These are phyloP conservation scores for Spialia ferax DNA, from an alignment of 2,888 invertebrate species.

Conservation along the genomic window DNA sequence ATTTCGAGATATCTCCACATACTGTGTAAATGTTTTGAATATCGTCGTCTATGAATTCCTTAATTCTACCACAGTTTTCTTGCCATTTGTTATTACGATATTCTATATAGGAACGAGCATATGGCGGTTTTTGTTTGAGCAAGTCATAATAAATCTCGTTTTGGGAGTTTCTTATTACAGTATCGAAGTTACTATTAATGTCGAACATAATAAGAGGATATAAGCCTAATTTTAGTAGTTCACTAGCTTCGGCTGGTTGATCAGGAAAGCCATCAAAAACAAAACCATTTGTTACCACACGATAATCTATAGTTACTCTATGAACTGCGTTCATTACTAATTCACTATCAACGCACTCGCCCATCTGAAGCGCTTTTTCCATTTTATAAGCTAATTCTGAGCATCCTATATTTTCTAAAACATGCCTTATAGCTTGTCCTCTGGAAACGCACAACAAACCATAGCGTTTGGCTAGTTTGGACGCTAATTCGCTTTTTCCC, in stretches of 20 bases:
- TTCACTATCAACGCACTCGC: slow-evolving; percentile 73
- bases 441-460: slow-evolving; percentile 84
- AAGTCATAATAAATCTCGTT: slow-evolving; percentile 66
- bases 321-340: slow-evolving; percentile 83
- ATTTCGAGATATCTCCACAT: slow-evolving; percentile 81
- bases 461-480: slow-evolving; percentile 82
- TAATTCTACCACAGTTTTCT: slow-evolving; percentile 60
- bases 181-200: slow-evolving; percentile 67
- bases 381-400: slow-evolving; percentile 79
- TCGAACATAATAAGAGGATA: slow-evolving; percentile 87
- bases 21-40: slow-evolving; percentile 84
- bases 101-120: slow-evolving; percentile 68
- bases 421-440: slow-evolving; percentile 82
- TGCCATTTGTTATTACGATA: slow-evolving; percentile 77
- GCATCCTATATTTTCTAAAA: slow-evolving; percentile 80
- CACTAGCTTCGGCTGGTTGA: slow-evolving; percentile 76
- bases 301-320: slow-evolving; percentile 77
- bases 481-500: slow-evolving; percentile 86
- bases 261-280: slow-evolving; percentile 88
- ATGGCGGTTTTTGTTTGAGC: slow-evolving; percentile 66
- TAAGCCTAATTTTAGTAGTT: slow-evolving; percentile 80
- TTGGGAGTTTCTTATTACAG: slow-evolving; percentile 70
- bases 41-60: slow-evolving; percentile 81
- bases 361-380: slow-evolving; percentile 65
- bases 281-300: slow-evolving; percentile 83